Base-by-base conservation (phyloP, 1,140 invertebrate genomes). In the Drosophila lowei region DNA sequence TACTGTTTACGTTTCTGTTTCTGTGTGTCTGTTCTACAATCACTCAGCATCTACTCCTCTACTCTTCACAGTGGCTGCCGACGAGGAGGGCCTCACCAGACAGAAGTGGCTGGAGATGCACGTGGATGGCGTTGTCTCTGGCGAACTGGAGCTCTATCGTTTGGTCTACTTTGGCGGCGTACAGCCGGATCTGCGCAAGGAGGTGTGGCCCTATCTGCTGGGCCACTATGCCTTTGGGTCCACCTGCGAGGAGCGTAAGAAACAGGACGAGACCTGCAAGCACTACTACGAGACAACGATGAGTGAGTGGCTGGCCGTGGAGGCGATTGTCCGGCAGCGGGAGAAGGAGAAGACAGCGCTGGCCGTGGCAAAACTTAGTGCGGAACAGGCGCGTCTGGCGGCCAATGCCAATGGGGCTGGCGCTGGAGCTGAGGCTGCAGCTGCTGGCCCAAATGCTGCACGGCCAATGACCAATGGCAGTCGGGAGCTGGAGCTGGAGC, bases 251-350 rank as follows among this genome's bases (percentile, higher is more conserved):
- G 95, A 97, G 67, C 92, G 96, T 1, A 91, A 92, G 8, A 93
- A 94, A 63, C 93, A 95, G 62, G 95, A 97, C 80, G 91, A 93
- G 67, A 92, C 92, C 18, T 94, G 95, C 62, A 93, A 94, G 72
- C 94, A 95, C 57, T 93, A 94, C 67, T 97, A 97, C 80, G 97
- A 98, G 92, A 95, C 96, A 6, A 96, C 95, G 2, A 97, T 98
- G 96, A 97, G 96, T 0, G 97, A 98, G 90, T 99, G 98, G 98
- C 91, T 97, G 57, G 97, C 96, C 1, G 96, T 98, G 0, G 98
- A 99, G 91, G 97, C 97, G 0, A 98, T 98, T 61, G 96, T 98
- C 0, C 91, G 95, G 23, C 97, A 98, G 90, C 90, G 95, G 52
- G 97, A 99, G 85, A 95, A 96, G 60, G 94, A 95, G 79, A 93